Percentiles rank a stretch among this genome's conserved stretches.
phyloP scores from a whole-genome alignment of 2,797 vertebrate species.

The Galagoides demidoff region DNA sequence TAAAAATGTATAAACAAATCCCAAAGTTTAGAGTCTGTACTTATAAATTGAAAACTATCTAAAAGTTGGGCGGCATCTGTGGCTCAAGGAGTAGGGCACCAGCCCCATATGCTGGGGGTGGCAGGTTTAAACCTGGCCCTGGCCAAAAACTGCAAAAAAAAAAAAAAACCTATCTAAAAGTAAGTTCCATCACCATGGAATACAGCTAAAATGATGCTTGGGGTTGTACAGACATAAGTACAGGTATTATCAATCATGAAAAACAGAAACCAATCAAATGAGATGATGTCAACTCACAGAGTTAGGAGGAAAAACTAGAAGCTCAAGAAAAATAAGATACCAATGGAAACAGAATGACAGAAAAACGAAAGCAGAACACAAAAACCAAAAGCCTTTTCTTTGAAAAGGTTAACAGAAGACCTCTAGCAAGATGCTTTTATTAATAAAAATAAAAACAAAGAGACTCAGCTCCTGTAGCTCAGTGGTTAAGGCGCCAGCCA shows the following conservation, averaged over 20 bases:
- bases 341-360: slow-evolving; percentile 38
- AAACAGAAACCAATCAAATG: neutral
- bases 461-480: too few relatives aligned
- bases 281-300: neutral
- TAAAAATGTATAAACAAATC: neutral
- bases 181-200: neutral
- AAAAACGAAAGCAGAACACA: neutral
- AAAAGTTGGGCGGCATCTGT: neutral
- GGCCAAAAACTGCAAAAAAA: too few relatives aligned
- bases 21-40: neutral
- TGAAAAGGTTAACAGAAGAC: neutral
- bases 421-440: neutral
- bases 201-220: neutral
- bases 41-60: neutral
- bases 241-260: neutral
- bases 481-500: too few relatives aligned
- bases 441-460: too few relatives aligned
- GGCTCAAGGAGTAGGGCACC: too few relatives aligned
- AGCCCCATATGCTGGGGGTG: too few relatives aligned
- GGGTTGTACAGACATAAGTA: neutral
- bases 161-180: neutral
- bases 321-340: neutral
- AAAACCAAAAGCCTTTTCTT: neutral
- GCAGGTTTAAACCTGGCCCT: too few relatives aligned
- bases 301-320: neutral